Evolutionary conservation across 2,888 invertebrate genomes (phyloP), one percentile per base, ranked within the genome.

Genomic region (Melanophora roralis): DNA sequence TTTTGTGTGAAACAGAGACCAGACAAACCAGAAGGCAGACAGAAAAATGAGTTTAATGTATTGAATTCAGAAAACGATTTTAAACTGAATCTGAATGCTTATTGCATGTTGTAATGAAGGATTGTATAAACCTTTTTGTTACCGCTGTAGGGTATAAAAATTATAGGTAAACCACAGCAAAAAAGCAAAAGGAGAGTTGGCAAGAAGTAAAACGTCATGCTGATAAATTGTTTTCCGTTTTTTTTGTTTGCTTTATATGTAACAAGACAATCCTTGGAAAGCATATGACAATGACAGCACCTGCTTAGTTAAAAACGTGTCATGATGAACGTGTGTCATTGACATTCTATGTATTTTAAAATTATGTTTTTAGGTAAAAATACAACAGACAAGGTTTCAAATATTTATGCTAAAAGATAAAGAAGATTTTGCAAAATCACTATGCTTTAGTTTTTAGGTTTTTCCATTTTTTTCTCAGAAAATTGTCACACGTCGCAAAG

Each of bases 201-300:
- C n/a, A n/a, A n/a, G n/a, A n/a, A n/a, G n/a, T 14, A 7, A 57
- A 53, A 27, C 57, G 53, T 60, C 77, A 77, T 45, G 59, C 59
- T 77, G 72, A 67, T 53, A 67, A 67, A 65, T 51, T 43, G 27
- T 34, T 8, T 45, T n/a, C n/a, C n/a, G n/a, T n/a, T n/a, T n/a
- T n/a, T n/a, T 43, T 38, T 19, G 14, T 7, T n/a, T 45, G 36
- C 34, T 32, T 12, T 16, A n/a, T n/a, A 12, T 38, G n/a, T 32
- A 40, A 12, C 45, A n/a, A 21, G 32, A n/a, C 12, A 36, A 19
- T 14, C 19, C n/a, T 4, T 38, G 1, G 9, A 38, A 34, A 34
- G 49, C 27, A 59, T n/a, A n/a, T n/a, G n/a, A n/a, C n/a, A n/a
- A n/a, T n/a, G n/a, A n/a, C n/a, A n/a, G 40, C 34, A 53, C 53